Percentiles rank a stretch among this genome's conserved stretches.
phyloP scores from a whole-genome alignment of 2,797 vertebrate genomes.

The Scolopax rusticola region DNA sequence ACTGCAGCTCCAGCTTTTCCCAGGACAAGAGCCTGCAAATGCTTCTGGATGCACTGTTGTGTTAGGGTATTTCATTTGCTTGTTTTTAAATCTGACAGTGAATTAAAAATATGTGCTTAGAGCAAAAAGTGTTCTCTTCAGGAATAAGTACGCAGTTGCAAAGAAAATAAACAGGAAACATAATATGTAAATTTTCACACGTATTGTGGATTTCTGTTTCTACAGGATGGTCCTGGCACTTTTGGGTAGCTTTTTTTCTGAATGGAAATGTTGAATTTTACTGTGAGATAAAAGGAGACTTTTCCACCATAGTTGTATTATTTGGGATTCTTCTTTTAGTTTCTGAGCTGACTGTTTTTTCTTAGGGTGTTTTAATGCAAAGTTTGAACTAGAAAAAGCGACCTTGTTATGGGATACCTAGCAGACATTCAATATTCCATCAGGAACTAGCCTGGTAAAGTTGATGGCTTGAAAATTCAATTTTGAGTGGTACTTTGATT shows the following conservation, averaged over 20 bases:
- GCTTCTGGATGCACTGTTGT: background rate
- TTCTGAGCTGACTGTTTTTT: constrained; percentile 12
- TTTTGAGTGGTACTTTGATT: constrained; percentile 42
- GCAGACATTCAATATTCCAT: background rate
- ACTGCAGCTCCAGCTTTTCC: background rate
- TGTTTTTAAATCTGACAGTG: constrained; percentile 10
- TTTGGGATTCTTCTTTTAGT: background rate
- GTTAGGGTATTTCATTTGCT: background rate
- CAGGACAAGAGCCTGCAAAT: constrained; percentile 3
- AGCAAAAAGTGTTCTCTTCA: constrained; percentile 11
- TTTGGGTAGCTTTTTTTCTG: background rate
- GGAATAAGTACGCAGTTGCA: background rate
- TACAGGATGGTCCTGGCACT: background rate
- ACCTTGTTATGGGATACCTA: constrained; percentile 12
- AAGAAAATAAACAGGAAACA: constrained; percentile 37
- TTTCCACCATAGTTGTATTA: background rate
- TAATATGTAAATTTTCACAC: background rate
- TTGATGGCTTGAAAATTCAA: constrained; percentile 52
- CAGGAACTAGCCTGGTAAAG: background rate
- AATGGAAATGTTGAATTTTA: background rate
- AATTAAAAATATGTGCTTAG: constrained; percentile 26
- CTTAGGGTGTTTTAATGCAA: background rate
- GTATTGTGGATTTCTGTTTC: background rate
- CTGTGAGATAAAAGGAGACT: background rate
- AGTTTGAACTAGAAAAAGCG: constrained; percentile 12